Conservation (phyloP, 2,888 invertebrate genomes). For the Pristionchus maxplancki region DNA sequence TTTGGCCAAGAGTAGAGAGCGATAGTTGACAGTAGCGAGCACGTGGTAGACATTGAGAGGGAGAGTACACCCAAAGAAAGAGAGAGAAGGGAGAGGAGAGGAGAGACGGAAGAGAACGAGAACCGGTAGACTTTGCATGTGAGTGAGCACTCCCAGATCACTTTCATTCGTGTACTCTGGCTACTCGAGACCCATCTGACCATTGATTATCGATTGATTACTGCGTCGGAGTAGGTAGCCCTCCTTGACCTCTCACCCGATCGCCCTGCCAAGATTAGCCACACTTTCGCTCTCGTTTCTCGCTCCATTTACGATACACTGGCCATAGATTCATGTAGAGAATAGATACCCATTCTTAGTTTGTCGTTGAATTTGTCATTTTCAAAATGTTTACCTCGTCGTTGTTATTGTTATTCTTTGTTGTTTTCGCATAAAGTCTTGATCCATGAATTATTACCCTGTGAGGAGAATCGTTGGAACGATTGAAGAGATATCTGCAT, state of each 20-base stretch:
- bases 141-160: neutral
- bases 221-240: neutral
- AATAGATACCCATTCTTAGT: neutral
- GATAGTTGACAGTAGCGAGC: neutral
- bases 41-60: slow-evolving; percentile 52
- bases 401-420: neutral
- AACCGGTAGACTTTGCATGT: slow-evolving; percentile 26
- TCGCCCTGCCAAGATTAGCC: slow-evolving; percentile 5
- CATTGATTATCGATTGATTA: slow-evolving; percentile 13
- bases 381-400: neutral
- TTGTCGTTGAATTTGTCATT: neutral
- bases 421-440: neutral
- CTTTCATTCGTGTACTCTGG: neutral
- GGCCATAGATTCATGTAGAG: neutral
- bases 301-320: neutral
- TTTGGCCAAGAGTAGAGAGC: neutral
- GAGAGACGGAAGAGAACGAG: neutral
- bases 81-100: slow-evolving; percentile 4
- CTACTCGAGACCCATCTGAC: neutral
- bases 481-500: slow-evolving; percentile 4
- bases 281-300: slow-evolving; percentile 4
- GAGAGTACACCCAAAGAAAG: slow-evolving; percentile 26
- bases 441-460: neutral
- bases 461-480: neutral
- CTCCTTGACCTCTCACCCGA: neutral